Percentiles rank a stretch among this genome's conserved stretches.
Conservation (phyloP, 1,140 invertebrate species). For the Cydia amplana region DNA sequence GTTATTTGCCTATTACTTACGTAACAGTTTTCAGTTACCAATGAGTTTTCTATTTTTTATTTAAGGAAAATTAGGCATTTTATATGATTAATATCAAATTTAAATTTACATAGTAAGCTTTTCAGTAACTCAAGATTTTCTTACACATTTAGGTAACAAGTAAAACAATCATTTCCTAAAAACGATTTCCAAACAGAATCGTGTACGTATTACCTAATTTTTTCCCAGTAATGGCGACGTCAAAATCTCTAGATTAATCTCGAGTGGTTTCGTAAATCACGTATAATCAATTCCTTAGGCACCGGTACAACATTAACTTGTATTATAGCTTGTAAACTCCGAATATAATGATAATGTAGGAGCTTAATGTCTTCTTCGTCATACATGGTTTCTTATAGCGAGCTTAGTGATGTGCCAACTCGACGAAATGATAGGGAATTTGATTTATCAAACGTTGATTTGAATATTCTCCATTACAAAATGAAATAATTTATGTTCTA, state of each 20-base stretch:
- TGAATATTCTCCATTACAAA: too few relatives aligned
- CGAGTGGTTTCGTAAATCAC: conserved; percentile 26
- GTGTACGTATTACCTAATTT: not conserved
- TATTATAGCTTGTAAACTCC: conserved; percentile 33
- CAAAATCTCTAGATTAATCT: conserved; percentile 26
- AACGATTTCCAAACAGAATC: not conserved
- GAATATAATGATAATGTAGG: conserved; percentile 30
- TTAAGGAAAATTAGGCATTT: too few relatives aligned
- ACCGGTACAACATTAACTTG: conserved; percentile 22
- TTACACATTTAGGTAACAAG: too few relatives aligned
- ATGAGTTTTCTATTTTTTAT: too few relatives aligned
- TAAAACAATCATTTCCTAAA: not conserved
- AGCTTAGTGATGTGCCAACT: not conserved
- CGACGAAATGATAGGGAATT: too few relatives aligned
- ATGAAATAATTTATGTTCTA: too few relatives aligned
- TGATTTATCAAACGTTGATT: too few relatives aligned
- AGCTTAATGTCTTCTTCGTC: conserved; percentile 32
- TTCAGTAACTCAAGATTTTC: too few relatives aligned
- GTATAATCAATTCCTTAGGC: conserved; percentile 27
- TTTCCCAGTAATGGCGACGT: not conserved
- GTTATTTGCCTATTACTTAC: too few relatives aligned
- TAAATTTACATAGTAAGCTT: too few relatives aligned
- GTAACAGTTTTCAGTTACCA: too few relatives aligned
- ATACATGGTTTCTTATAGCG: conserved; percentile 7
- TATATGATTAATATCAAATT: too few relatives aligned